Percentiles rank a stretch among this genome's conserved stretches.
Conservation (phyloP, 1,140 invertebrate species). For the Pogonognathellus flavescens region DNA sequence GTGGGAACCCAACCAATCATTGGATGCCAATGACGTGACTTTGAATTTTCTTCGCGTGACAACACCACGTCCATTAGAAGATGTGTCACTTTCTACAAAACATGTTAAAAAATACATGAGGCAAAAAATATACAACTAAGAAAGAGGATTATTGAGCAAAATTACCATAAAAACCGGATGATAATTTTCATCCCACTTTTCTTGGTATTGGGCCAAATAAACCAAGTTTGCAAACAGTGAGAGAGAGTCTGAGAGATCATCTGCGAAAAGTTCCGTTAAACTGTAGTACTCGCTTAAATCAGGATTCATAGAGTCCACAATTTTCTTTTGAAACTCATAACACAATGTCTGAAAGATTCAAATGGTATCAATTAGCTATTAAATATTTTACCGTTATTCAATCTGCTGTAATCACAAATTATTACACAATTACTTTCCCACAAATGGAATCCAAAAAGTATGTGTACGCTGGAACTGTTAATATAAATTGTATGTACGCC, state of each 20-base stretch:
- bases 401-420: too few species aligned
- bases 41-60: conserved; percentile 17
- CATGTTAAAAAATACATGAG: neutral
- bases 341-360: neutral
- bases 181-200: conserved; percentile 2
- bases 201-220: conserved; percentile 6
- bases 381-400: conserved; percentile 1
- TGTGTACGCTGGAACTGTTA: conserved; percentile 16
- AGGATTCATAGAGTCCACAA: conserved; percentile 15
- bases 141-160: neutral
- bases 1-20: conserved; percentile 86
- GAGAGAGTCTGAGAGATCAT: conserved; percentile 23
- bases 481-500: conserved; percentile 13
- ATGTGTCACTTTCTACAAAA: conserved; percentile 16
- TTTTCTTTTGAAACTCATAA: neutral
- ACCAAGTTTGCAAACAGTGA: conserved; percentile 21
- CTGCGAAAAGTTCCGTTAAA: conserved; percentile 3
- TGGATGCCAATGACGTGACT: conserved; percentile 88
- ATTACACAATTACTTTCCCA: neutral
- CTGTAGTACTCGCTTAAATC: conserved; percentile 23
- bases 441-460: conserved; percentile 23
- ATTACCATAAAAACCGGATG: conserved; percentile 27
- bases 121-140: neutral
- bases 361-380: neutral
- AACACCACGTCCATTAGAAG: conserved; percentile 21